Evolutionary conservation across 1,140 invertebrate genomes (phyloP).

Genomic region (Diorhabda sublineata): DNA sequence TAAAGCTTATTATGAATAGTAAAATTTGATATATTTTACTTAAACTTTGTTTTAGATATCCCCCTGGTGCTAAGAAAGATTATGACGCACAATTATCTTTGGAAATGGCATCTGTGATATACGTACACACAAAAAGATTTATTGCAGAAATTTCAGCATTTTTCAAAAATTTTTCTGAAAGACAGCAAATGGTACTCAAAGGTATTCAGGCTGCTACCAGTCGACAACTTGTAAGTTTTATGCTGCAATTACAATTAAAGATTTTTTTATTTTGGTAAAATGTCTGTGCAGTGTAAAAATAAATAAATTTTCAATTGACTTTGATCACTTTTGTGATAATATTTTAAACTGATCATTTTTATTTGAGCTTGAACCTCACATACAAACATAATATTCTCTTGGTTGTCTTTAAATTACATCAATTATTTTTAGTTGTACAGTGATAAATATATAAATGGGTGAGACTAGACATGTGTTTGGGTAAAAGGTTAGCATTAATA

Average conservation of each 20-base stretch:
- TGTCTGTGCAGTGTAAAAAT: background rate
- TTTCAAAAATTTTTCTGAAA: slow-evolving; percentile 78
- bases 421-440: no score
- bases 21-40: background rate
- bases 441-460: no score
- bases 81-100: slow-evolving; percentile 77
- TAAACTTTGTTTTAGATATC: slow-evolving; percentile 19
- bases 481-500: no score
- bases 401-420: no score
- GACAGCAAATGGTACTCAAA: slow-evolving; percentile 66
- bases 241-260: no score
- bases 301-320: background rate
- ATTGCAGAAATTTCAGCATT: slow-evolving; percentile 83
- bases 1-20: slow-evolving; percentile 15
- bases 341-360: no score
- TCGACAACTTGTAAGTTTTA: slow-evolving; percentile 34
- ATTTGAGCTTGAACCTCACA: no score
- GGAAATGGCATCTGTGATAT: slow-evolving; percentile 82
- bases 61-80: slow-evolving; percentile 43
- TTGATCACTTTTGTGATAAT: no score
- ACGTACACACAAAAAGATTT: slow-evolving; percentile 93
- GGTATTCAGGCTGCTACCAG: slow-evolving; percentile 52
- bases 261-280: background rate
- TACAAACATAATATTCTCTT: no score
- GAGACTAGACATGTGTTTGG: no score